Base-by-base conservation (phyloP, 2,797 vertebrate species). In the Tarsius wallacei region DNA sequence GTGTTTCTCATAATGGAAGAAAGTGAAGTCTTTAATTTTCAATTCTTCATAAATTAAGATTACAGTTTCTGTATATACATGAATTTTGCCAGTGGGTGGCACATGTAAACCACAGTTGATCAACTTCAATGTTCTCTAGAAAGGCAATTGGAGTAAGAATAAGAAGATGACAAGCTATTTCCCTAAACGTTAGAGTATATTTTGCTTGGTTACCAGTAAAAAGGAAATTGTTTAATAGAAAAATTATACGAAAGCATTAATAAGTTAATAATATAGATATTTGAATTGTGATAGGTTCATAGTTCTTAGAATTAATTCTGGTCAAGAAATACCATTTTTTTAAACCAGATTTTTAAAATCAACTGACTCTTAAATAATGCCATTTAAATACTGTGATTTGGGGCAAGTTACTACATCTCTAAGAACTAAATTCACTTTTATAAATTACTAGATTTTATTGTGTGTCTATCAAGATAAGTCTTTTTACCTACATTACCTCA, bases 41-140 rank as follows among this genome's bases (percentile, higher is more conserved):
- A 91, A 12, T 83, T 94, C 8, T 14, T 92, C n/a, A 42, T 76
- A 91, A 88, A 68, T 6, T 36, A 71, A 51, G 22, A 86, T 94
- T 82, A 33, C 28, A 81, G 81, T 66, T 11, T 71, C 24, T 95
- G 28, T 92, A 49, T 63, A 55, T 87, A 85, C 49, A 81, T 80
- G 53, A 77, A 64, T 97, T 92, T 94, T 66, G 80, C 49, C 71
- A 81, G 85, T 93, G 64, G 42, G 55, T 87, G 88, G 71, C 87
- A 96, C 63, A 81, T 76, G 55, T 49, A 61, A 83, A 77, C 74
- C 64, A 76, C 64, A 66, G 59, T 89, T 42, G 90, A 95, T 70
- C 33, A 94, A 63, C 17, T 36, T 31, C 22, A 51, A 3, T 64
- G 6, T 90, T 84, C 47, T 94, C 70, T 84, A 36, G 64, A 87